Evolutionary conservation across 1,140 invertebrate genomes (phyloP).

Genomic region (Pristionchus pacificus): DNA sequence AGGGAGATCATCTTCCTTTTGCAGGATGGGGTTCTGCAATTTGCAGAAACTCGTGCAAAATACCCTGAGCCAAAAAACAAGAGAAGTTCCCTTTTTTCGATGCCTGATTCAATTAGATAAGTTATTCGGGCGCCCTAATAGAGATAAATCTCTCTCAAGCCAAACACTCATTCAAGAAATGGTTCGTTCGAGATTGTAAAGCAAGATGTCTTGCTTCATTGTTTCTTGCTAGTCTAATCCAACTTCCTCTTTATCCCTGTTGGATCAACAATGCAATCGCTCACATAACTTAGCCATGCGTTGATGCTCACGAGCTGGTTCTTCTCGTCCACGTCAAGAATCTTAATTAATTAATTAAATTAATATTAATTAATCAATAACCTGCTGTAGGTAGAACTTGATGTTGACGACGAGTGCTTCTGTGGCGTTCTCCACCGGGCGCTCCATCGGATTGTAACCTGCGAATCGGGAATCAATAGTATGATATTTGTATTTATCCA

Average conservation of each 20-base stretch:
- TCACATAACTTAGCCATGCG: slow-evolving; percentile 43
- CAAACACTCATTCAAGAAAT: no score
- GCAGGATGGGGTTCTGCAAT: no score
- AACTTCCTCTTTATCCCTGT: background rate
- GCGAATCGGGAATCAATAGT: no score
- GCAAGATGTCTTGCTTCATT: background rate
- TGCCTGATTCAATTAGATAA: slow-evolving; percentile 5
- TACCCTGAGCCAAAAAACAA: no score
- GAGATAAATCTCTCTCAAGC: no score
- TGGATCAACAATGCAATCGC: slow-evolving; percentile 2
- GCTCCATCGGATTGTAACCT: slow-evolving; percentile 85
- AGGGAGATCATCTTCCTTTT: no score
- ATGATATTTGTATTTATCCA: no score
- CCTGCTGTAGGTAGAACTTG: slow-evolving; percentile 95
- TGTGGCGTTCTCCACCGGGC: slow-evolving; percentile 91
- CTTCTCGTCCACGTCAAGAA: slow-evolving; percentile 88
- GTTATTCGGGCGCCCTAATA: slow-evolving; percentile 7
- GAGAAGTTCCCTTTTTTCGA: background rate
- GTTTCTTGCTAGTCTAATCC: background rate
- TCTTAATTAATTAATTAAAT: no score
- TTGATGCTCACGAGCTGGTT: slow-evolving; percentile 42
- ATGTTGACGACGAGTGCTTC: slow-evolving; percentile 90
- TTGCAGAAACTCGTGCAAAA: no score
- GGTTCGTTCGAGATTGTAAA: background rate
- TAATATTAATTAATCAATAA: no score